Evolutionary conservation across 2,113 vertebrate species (phyloP).

Genomic region (Lampris megalopsis): DNA sequence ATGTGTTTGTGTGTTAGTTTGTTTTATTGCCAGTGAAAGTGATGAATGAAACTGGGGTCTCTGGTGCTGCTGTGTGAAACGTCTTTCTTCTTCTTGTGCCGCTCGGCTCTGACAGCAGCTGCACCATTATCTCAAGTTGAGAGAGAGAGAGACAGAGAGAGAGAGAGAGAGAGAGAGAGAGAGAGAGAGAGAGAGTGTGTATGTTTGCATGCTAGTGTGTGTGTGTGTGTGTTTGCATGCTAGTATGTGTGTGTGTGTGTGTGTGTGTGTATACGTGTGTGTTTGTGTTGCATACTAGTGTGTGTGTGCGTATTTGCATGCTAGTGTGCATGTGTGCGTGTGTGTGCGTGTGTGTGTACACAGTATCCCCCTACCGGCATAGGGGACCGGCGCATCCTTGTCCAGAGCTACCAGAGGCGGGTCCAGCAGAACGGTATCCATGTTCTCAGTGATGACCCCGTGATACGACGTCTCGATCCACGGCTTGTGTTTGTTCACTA

Average conservation of each 20-base stretch:
- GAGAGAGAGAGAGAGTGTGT: background rate
- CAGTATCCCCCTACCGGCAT: conserved; percentile 86
- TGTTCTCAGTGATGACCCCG: conserved; percentile 96
- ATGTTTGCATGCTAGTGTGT: background rate
- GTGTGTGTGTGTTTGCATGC: background rate
- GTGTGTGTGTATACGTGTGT: background rate
- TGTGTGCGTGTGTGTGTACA: background rate
- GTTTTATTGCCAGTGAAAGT: conserved; percentile 20
- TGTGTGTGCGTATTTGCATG: too few relatives aligned
- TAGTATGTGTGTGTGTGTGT: background rate
- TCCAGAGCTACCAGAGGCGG: conserved; percentile 96
- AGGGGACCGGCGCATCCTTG: conserved; percentile 94
- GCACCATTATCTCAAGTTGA: conserved; percentile 6
- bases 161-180: conserved; percentile 11
- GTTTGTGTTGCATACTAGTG: conserved; percentile 4
- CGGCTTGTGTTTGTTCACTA: conserved; percentile 94
- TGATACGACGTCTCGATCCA: conserved; percentile 99
- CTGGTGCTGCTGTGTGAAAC: conserved; percentile 25
- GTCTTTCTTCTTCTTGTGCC: conserved; percentile 50
- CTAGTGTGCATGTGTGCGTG: background rate
- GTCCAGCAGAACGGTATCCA: conserved; percentile 94
- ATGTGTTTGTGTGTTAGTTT: conserved; percentile 33
- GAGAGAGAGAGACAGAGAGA: background rate
- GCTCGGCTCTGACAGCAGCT: conserved; percentile 47
- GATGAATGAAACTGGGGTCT: conserved; percentile 61